Evolutionary conservation across 2,113 vertebrate genomes (phyloP).

Genomic region (Rafetus swinhoei): DNA sequence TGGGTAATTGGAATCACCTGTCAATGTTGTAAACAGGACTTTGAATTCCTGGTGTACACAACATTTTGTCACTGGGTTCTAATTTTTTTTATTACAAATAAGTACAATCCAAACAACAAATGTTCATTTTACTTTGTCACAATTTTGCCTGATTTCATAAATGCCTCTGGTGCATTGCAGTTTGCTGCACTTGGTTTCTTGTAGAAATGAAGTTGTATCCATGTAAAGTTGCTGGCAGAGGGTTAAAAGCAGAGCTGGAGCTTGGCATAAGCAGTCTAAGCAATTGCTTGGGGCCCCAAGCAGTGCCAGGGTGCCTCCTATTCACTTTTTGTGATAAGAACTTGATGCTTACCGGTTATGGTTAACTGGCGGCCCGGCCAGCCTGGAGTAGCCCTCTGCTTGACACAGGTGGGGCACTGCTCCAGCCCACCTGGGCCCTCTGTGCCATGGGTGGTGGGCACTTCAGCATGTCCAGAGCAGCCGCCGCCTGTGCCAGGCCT

Average conservation of each 20-base stretch:
- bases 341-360: too few species aligned
- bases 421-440: too few species aligned
- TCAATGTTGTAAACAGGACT: conserved; percentile 25
- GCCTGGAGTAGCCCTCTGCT: too few species aligned
- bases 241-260: background rate
- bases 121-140: background rate
- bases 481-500: too few species aligned
- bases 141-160: background rate
- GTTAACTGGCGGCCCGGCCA: too few species aligned
- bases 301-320: background rate
- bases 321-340: background rate
- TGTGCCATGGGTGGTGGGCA: too few species aligned
- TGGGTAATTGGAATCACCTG: conserved; percentile 44
- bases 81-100: background rate
- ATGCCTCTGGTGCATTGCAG: background rate
- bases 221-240: background rate
- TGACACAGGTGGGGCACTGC: too few species aligned
- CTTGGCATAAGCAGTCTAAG: background rate
- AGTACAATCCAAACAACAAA: background rate
- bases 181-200: background rate
- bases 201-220: background rate
- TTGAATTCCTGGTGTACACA: conserved; percentile 4
- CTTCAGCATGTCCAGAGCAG: too few species aligned
- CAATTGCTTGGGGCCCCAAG: background rate
- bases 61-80: background rate